These are phyloP conservation scores for Triops cancriformis DNA, from an alignment of 1,140 invertebrate species.

Conservation along the genomic window DNA sequence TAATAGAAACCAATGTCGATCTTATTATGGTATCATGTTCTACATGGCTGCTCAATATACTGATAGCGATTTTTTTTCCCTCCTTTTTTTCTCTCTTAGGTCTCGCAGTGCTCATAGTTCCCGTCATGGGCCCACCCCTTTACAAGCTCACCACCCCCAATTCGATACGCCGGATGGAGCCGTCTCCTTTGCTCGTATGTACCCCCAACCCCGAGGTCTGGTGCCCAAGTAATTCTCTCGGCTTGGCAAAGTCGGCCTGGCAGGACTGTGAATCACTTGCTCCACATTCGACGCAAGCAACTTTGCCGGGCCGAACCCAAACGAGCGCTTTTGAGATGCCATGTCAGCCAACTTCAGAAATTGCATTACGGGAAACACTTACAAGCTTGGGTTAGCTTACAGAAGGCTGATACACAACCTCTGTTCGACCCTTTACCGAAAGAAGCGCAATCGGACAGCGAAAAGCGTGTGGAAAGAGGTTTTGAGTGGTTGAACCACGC, in stretches of 20 bases:
- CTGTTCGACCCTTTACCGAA: background rate
- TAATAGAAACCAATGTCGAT: too few species aligned
- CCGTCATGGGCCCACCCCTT: constrained; percentile 31
- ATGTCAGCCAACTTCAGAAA: constrained; percentile 13
- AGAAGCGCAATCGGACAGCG: background rate
- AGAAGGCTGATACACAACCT: background rate
- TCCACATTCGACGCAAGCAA: background rate
- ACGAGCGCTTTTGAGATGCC: constrained; percentile 1
- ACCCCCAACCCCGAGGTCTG: constrained; percentile 50
- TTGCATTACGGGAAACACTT: background rate
- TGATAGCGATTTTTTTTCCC: constrained; percentile 30
- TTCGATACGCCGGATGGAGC: constrained; percentile 29
- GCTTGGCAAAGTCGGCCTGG: background rate
- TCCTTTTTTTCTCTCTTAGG: constrained; percentile 26
- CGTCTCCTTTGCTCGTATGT: constrained; percentile 36
- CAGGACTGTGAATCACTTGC: background rate
- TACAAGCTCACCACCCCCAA: constrained; percentile 31
- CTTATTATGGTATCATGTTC: background rate
- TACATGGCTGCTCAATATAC: constrained; percentile 34
- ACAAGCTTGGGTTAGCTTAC: constrained; percentile 9
- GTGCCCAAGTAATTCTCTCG: constrained; percentile 46
- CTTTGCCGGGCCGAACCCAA: background rate
- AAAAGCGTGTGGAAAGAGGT: background rate
- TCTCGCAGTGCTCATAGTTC: constrained; percentile 17
- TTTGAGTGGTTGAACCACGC: background rate